phyloP scores from a whole-genome alignment of 2,888 invertebrate species.

The Crioceris asparagi region DNA sequence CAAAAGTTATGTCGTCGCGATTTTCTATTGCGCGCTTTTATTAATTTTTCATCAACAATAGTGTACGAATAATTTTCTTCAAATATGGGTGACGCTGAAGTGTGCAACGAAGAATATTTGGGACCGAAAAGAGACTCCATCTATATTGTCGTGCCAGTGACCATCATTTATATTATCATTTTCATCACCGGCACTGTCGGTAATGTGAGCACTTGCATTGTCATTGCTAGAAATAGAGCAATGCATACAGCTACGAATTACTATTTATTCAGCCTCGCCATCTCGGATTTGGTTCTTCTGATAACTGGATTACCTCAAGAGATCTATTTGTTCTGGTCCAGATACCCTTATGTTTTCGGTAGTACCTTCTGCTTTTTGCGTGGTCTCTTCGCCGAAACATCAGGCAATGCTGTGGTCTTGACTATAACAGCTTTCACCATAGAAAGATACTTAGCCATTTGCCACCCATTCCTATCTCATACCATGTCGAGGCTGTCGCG shows the following conservation, averaged over 20 bases:
- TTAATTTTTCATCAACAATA: too few species aligned
- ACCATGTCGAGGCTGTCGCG: slow-evolving; percentile 81
- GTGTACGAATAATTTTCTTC: too few species aligned
- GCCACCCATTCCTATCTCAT: slow-evolving; percentile 60
- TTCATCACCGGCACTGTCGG: slow-evolving; percentile 71
- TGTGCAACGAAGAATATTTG: not conserved
- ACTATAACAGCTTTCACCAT: slow-evolving; percentile 61
- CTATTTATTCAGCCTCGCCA: slow-evolving; percentile 75
- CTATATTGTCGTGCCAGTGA: slow-evolving; percentile 53
- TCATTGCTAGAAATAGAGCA: slow-evolving; percentile 68
- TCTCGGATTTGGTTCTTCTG: slow-evolving; percentile 70
- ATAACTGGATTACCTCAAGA: slow-evolving; percentile 75
- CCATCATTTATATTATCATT: slow-evolving; percentile 64
- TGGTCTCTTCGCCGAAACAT: slow-evolving; percentile 69
- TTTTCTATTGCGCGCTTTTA: too few species aligned
- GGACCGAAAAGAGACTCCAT: slow-evolving; percentile 25
- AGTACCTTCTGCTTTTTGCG: slow-evolving; percentile 67
- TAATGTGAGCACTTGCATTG: slow-evolving; percentile 74
- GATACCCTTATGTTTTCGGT: slow-evolving; percentile 69
- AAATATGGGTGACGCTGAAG: not conserved
- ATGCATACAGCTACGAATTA: slow-evolving; percentile 77
- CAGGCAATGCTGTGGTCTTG: slow-evolving; percentile 63
- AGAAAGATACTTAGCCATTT: slow-evolving; percentile 60
- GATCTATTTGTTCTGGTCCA: slow-evolving; percentile 67
- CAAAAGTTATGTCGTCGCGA: too few species aligned